Conservation (phyloP, 2,888 invertebrate species). For the Hybos culiciformis region DNA sequence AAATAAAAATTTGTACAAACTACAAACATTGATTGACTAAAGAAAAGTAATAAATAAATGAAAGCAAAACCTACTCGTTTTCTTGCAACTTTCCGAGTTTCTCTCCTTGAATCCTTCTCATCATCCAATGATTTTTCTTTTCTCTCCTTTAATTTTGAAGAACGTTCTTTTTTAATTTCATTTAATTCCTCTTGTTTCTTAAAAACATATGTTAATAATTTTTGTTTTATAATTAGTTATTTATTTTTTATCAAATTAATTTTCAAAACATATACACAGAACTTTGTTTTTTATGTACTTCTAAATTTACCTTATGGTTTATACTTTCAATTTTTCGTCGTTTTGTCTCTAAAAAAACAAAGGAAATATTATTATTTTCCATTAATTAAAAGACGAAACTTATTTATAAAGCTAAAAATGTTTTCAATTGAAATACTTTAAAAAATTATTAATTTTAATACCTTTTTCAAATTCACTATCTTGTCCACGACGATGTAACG, state of each 20-base stretch:
- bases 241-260: not conserved
- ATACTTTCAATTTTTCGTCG: conserved; percentile 5
- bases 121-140: conserved; percentile 58
- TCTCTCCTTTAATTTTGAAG: conserved; percentile 40
- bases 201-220: not conserved
- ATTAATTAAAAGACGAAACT: too few relatives aligned
- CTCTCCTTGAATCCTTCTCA: conserved; percentile 65
- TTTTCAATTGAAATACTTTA: not conserved
- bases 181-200: conserved; percentile 10
- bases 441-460: too few relatives aligned
- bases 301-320: not conserved
- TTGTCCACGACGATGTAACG: conserved; percentile 41
- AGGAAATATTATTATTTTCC: too few relatives aligned
- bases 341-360: conserved; percentile 26
- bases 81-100: conserved; percentile 67
- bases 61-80: too few relatives aligned
- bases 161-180: conserved; percentile 38
- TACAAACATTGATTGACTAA: conserved; percentile 16
- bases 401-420: not conserved
- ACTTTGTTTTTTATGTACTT: too few relatives aligned
- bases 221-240: not conserved
- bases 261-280: too few relatives aligned
- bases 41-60: too few relatives aligned
- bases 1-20: not conserved
- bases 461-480: conserved; percentile 50